A percentile compares a stretch with the other conserved stretches of the same genome.
Evolutionary conservation across 2,113 vertebrate species (phyloP).

Genomic region (Notothenia rossii): DNA sequence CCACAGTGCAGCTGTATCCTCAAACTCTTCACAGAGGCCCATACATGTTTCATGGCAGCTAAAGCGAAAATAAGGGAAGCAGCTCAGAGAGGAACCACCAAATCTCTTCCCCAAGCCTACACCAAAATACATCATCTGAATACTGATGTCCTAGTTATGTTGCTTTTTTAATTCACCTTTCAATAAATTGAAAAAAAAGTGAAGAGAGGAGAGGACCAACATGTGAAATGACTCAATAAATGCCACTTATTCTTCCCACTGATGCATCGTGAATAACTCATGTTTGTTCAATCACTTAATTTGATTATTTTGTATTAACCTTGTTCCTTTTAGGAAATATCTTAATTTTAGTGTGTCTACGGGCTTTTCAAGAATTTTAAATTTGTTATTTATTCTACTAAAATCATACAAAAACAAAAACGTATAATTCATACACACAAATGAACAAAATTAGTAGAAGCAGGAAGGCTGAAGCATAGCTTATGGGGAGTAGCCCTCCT

Average conservation of each 20-base stretch:
- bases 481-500: no score
- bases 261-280: not conserved
- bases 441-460: no score
- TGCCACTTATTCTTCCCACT: not conserved
- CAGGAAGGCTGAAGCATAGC: no score
- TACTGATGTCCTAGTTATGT: not conserved
- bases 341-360: not conserved
- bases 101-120: conserved; percentile 1
- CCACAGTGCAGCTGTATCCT: conserved; percentile 55
- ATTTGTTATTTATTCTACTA: no score
- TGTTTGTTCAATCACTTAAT: not conserved
- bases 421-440: no score
- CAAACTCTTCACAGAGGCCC: conserved; percentile 41
- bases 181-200: not conserved
- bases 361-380: conserved; percentile 19
- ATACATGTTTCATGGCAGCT: conserved; percentile 70
- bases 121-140: conserved; percentile 14
- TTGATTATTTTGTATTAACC: not conserved
- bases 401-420: no score
- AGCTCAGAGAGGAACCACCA: conserved; percentile 42
- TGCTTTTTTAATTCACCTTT: conserved; percentile 2
- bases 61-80: conserved; percentile 49
- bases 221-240: not conserved
- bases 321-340: not conserved
- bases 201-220: not conserved